These are phyloP conservation scores for Xerus inauris DNA, from an alignment of 2,113 vertebrate species.

Conservation along the genomic window DNA sequence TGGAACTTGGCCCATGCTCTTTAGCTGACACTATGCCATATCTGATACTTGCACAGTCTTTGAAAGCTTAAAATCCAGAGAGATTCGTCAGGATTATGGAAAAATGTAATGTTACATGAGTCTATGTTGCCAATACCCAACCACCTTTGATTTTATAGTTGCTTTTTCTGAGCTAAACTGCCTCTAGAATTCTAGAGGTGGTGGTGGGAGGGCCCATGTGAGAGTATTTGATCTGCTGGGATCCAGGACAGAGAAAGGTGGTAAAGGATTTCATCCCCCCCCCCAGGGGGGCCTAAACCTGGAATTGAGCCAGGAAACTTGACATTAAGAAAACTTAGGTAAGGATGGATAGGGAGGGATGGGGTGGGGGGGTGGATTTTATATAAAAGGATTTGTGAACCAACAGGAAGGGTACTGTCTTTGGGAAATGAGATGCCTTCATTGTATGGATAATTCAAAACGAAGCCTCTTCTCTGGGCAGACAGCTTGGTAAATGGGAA, in stretches of 20 bases:
- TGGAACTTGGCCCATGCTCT: neutral
- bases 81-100: neutral
- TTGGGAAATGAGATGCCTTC: neutral
- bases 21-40: neutral
- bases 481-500: neutral
- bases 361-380: neutral
- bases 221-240: neutral
- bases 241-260: neutral
- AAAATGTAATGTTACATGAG: neutral
- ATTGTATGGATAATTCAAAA: neutral
- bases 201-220: neutral
- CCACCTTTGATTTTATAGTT: neutral
- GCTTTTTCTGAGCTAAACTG: neutral
- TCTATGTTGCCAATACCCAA: neutral
- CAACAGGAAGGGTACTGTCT: neutral
- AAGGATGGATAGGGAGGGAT: neutral
- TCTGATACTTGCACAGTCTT: neutral
- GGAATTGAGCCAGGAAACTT: neutral
- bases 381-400: neutral
- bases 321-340: neutral
- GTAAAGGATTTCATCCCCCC: neutral
- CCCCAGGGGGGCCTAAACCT: neutral
- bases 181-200: neutral
- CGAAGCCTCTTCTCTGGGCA: neutral
- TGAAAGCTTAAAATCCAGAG: neutral